These are phyloP conservation scores for Hesperophylax magnus DNA, from an alignment of 1,140 invertebrate genomes.

Conservation along the genomic window DNA sequence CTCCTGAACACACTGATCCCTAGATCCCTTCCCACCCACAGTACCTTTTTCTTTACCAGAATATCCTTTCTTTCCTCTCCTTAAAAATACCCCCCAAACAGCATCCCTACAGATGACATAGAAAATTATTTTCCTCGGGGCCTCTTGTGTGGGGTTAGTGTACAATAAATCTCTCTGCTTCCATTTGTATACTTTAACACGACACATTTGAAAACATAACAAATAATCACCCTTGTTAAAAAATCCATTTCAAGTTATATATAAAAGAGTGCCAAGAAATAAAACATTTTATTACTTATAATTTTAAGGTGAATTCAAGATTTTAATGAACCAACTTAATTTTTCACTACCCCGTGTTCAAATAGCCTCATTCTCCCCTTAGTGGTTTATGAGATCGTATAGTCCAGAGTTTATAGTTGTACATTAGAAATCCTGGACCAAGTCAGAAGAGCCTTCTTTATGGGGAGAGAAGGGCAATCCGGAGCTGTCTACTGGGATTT, in stretches of 20 bases:
- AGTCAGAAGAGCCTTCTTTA: conserved; percentile 3
- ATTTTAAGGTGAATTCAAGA: neutral
- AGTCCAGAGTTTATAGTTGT: conserved; percentile 16
- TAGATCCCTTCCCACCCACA: too few species aligned
- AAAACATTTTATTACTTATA: neutral
- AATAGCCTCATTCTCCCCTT: neutral
- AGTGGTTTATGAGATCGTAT: conserved; percentile 10
- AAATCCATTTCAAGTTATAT: neutral
- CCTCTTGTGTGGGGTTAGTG: too few species aligned
- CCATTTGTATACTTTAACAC: too few species aligned
- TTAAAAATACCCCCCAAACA: too few species aligned
- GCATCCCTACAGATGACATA: too few species aligned
- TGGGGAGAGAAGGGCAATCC: neutral
- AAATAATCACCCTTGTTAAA: neutral
- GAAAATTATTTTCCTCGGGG: too few species aligned
- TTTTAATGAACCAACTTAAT: neutral
- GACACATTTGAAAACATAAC: too few species aligned
- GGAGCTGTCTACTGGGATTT: neutral
- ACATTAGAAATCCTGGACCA: neutral
- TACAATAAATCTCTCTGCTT: too few species aligned
- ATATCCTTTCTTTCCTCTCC: too few species aligned
- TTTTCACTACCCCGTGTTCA: neutral
- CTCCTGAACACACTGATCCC: too few species aligned
- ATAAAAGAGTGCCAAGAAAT: neutral
- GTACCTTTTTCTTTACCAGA: too few species aligned